Base-by-base conservation (phyloP, 2,888 invertebrate species). In the Nomada fabriciana region DNA sequence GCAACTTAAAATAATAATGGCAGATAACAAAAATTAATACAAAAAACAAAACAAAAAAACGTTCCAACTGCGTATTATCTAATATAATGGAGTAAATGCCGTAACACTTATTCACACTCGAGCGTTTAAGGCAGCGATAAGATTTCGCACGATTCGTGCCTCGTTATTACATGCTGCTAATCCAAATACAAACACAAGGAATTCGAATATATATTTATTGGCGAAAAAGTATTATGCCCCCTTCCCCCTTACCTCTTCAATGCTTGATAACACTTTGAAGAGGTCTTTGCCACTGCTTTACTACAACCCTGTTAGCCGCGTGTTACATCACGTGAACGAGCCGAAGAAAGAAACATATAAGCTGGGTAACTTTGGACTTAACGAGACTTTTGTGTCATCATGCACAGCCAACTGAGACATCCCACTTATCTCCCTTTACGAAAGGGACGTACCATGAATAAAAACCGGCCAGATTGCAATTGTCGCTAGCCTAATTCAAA, bases 341-440 rank as follows among this genome's bases (percentile, higher is more conserved):
- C 11, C 43, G 52, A 84, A 76, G 78, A 87, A 85, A 82, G 85
- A 83, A 86, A 83, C 73, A 68, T 64, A 59, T 73, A 75, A 83
- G 50, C 68, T 72, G 65, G 69, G 63, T 76, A 79, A 85, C 65
- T 64, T 80, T 65, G 61, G 64, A 70, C 82, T 88, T 85, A 88
- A 88, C 85, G 36, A 88, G 88, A 88, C 80, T 74, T 88, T 88
- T 88, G 88, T 88, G 60, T 53, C 29, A 61, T 68, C 79, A 76
- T 83, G 81, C 65, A 79, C 81, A 83, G 84, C 72, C 69, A 81
- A 82, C 76, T 36, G 61, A 71, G 64, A 75, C 83, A 87, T 86
- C 82, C 82, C 84, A 77, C 84, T 88, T 86, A 84, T 72, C 75
- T 84, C 59, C 64, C 47, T 68, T 47, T 70, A 73, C 65, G 71